Base-by-base conservation (phyloP, 2,797 vertebrate species). In the Hypotaenidia philippensis region DNA sequence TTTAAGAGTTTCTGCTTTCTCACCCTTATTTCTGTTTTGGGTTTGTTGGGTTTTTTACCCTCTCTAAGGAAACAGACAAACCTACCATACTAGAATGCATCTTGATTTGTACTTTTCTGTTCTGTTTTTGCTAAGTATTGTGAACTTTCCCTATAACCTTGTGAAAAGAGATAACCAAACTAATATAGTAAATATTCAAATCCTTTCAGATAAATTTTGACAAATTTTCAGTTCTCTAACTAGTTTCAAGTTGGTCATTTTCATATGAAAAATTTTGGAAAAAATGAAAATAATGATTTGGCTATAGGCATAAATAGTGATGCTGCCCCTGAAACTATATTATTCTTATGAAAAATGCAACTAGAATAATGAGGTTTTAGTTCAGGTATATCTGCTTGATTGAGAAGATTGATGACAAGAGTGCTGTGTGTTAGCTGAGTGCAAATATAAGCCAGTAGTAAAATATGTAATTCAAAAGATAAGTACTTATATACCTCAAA, bases 291-390 rank as follows among this genome's bases (percentile, higher is more conserved):
- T 11, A 74, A 45, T 9, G 16, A 10, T 63, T 89, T 31, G 23
- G 4, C n/a, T 47, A 26, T 40, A 44, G 25, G 5, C 38, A 60
- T 68, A 90, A 88, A 74, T 77, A 64, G 4, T 32, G 6, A 2
- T 76, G 15, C 29, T 83, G 13, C 26, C 15, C 7, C 27, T 59
- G 31, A 40, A 77, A 26, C 4, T 53, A 18, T 45, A 14, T 78
- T 80, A 66, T 50, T 77, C 31, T 31, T 77, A 52, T 44, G 45
- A 89, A 89, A 87, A 92, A 81, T 85, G 68, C 6, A 50, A n/a
- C 2, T 14, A 9, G 1, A 84, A 65, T 91, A 91, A 68, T 53
- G 29, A 64, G 3, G 1, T 36, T 70, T 85, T 57, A 50, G 4
- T 88, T 90, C 72, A 83, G 27, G 5, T 68, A 6, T 49, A 57